A percentile compares a stretch with the other conserved stretches of the same genome.
These are phyloP conservation scores for Heliconius melpomene DNA, from an alignment of 1,140 invertebrate species.

Conservation along the genomic window DNA sequence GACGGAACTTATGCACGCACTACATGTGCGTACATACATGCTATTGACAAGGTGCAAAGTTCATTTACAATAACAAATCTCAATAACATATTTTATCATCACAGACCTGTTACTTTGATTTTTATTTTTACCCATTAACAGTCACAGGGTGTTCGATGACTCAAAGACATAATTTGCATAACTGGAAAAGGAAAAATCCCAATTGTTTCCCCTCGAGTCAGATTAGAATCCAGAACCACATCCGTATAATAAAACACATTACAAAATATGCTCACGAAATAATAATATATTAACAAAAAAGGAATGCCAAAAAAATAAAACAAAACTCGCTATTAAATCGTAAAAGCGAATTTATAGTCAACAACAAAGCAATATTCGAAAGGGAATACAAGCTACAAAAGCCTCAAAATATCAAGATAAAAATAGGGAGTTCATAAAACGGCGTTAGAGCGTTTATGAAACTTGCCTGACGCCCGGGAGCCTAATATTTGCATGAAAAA, in stretches of 20 bases:
- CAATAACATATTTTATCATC: no score
- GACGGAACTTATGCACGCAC: no score
- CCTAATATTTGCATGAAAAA: slow-evolving; percentile 67
- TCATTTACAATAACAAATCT: no score
- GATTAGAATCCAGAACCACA: no score
- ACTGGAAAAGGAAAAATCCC: no score
- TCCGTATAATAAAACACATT: no score
- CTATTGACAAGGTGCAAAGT: no score
- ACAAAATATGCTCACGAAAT: background rate
- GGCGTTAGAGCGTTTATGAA: slow-evolving; percentile 45
- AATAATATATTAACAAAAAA: slow-evolving; percentile 17
- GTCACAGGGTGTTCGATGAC: no score
- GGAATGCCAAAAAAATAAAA: slow-evolving; percentile 12
- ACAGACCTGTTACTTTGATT: no score
- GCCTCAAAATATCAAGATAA: slow-evolving; percentile 38
- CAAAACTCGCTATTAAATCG: slow-evolving; percentile 28
- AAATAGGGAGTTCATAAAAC: slow-evolving; percentile 47
- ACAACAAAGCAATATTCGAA: slow-evolving; percentile 41
- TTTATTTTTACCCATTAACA: no score
- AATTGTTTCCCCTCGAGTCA: no score
- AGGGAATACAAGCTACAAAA: slow-evolving; percentile 30
- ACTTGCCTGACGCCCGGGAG: slow-evolving; percentile 42
- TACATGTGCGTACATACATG: background rate
- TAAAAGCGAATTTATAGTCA: slow-evolving; percentile 38
- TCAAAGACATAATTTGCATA: no score